Base-by-base conservation (phyloP, 2,888 invertebrate genomes). In the Sarcophaga rosellei region DNA sequence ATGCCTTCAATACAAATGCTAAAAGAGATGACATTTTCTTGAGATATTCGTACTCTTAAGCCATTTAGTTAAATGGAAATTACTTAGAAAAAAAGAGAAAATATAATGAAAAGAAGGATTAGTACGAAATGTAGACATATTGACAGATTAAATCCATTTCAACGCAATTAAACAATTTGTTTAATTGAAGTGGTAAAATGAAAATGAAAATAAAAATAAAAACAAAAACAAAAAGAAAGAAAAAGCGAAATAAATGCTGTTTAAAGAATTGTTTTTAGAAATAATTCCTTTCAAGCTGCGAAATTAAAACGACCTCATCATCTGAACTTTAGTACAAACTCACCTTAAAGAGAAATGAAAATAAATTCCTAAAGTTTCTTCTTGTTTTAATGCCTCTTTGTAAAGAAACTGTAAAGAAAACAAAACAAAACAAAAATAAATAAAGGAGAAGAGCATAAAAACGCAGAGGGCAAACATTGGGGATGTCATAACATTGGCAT, bases 81-180 rank as follows among this genome's bases (percentile, higher is more conserved):
- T 35, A 6, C 6, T 35, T 35, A 47, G 15, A 53, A 53, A 53
- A 17, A 53, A 53, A 2, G 15, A 47, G 3, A 17, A 53, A 53
- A 15, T 15, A 10, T 17, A 35, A 35, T 8, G 10, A 35, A 35
- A 35, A 35, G 8, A 8, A 35, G 10, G 10, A 8, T 2, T 8
- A 35, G 10, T 2, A 35, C 35, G 8, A 35, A 35, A 35, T 10
- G 35, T 35, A 35, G 35, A 35, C 35, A 79, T 44, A 63, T 72
- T 78, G 70, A 35, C 25, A 70, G 23, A 47, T 53, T 53, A 17
- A 72, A 65, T 72, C 35, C 23, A 21, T 70, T 70, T 70, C 63
- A 57, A 72, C n/a, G 44, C 57, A 63, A 72, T 70, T 78, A 47
- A 78, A 47, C 62, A 78, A 69, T 78, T 78, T 62, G 35, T 70